These are phyloP conservation scores for Calidris pugnax DNA, from an alignment of 2,113 vertebrate species.

Conservation along the genomic window DNA sequence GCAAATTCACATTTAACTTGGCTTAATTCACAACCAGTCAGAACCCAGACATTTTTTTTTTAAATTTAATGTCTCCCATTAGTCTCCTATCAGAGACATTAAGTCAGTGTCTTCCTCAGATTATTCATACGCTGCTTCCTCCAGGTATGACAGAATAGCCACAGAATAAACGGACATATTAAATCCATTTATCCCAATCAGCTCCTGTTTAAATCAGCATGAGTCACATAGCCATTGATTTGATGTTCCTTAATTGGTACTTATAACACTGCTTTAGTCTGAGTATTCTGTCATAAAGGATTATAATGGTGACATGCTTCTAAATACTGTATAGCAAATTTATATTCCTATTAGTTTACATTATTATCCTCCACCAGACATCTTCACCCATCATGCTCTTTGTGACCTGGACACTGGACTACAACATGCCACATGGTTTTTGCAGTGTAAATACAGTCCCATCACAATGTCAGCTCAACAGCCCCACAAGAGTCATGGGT, in stretches of 20 bases:
- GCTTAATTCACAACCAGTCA: constrained; percentile 26
- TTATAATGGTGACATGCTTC: constrained; percentile 59
- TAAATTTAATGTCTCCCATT: constrained; percentile 58
- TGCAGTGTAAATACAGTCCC: background rate
- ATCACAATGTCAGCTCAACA: background rate
- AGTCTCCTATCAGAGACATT: constrained; percentile 68
- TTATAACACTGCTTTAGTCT: constrained; percentile 69
- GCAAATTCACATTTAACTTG: constrained; percentile 42
- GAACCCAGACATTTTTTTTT: background rate
- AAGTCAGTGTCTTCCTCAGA: constrained; percentile 69
- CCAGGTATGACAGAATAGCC: constrained; percentile 74
- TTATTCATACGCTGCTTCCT: constrained; percentile 69
- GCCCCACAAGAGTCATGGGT: background rate
- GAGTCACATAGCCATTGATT: constrained; percentile 68
- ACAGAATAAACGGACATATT: constrained; percentile 73
- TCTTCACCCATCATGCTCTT: constrained; percentile 22
- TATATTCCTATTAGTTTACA: constrained; percentile 39
- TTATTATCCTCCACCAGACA: constrained; percentile 5
- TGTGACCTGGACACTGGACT: background rate
- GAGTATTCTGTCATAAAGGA: constrained; percentile 70
- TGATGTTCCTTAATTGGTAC: constrained; percentile 77
- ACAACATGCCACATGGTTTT: background rate
- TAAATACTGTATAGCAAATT: constrained; percentile 57
- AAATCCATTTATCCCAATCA: constrained; percentile 79
- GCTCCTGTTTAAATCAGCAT: constrained; percentile 69